Percentiles rank a stretch among this genome's conserved stretches.
phyloP scores from a whole-genome alignment of 2,113 vertebrate genomes.

The Hippocampus abdominalis region DNA sequence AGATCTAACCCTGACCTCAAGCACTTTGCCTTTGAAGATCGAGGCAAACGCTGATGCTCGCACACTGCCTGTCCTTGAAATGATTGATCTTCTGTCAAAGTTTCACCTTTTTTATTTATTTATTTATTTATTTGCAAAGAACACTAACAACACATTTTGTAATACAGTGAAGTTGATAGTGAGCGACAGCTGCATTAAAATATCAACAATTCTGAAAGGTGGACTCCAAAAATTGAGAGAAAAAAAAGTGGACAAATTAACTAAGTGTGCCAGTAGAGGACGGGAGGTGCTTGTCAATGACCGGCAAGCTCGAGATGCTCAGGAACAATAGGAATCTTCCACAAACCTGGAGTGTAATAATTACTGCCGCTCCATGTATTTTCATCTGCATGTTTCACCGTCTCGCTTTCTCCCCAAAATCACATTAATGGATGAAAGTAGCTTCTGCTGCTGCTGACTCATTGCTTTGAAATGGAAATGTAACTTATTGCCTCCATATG shows the following conservation, averaged over 20 bases:
- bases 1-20: slow-evolving; percentile 32
- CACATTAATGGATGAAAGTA: slow-evolving; percentile 73
- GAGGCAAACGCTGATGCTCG: slow-evolving; percentile 29
- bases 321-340: slow-evolving; percentile 11
- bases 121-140: slow-evolving; percentile 16
- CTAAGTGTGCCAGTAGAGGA: not conserved
- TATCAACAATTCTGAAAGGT: slow-evolving; percentile 29
- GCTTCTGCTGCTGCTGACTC: slow-evolving; percentile 68
- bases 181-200: slow-evolving; percentile 40
- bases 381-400: slow-evolving; percentile 42
- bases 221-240: not conserved
- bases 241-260: no score
- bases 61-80: slow-evolving; percentile 24
- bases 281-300: slow-evolving; percentile 19
- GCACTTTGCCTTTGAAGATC: slow-evolving; percentile 32
- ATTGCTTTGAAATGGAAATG: slow-evolving; percentile 73
- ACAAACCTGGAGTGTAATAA: slow-evolving; percentile 53
- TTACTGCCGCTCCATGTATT: slow-evolving; percentile 43
- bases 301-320: slow-evolving; percentile 8
- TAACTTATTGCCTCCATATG: slow-evolving; percentile 68
- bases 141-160: slow-evolving; percentile 3
- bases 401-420: slow-evolving; percentile 63
- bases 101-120: slow-evolving; percentile 35
- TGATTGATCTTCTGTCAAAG: slow-evolving; percentile 26
- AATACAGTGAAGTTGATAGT: slow-evolving; percentile 28